Percentiles rank a stretch among this genome's conserved stretches.
Evolutionary conservation across 2,113 vertebrate species (phyloP).

Genomic region (Vimba vimba): DNA sequence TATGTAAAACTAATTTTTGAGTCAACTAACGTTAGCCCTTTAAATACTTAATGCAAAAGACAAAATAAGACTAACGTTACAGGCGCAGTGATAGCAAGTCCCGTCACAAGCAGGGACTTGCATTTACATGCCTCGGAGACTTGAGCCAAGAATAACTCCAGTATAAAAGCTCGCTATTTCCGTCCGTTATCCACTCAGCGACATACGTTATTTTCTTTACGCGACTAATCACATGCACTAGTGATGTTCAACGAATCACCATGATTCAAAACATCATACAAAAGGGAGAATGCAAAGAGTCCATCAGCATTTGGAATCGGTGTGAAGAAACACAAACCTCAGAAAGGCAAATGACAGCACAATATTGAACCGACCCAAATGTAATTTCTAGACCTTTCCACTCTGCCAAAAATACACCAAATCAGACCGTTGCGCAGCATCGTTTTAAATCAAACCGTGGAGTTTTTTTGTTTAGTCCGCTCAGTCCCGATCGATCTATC

Average conservation of each 20-base stretch:
- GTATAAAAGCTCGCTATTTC: neutral
- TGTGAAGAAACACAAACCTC: neutral
- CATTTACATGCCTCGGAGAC: constrained; percentile 3
- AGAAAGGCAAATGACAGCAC: neutral
- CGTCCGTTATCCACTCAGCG: neutral
- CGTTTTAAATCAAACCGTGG: constrained; percentile 5
- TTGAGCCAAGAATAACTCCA: constrained; percentile 30
- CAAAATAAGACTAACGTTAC: neutral
- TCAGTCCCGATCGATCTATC: neutral
- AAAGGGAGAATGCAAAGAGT: neutral
- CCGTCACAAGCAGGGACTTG: constrained; percentile 10
- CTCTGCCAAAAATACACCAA: neutral
- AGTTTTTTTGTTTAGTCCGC: neutral
- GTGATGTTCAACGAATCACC: neutral
- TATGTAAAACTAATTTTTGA: neutral
- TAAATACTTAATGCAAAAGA: neutral
- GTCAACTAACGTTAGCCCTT: neutral
- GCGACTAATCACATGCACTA: neutral
- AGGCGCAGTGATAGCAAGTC: neutral
- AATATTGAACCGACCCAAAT: neutral
- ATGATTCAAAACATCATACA: neutral
- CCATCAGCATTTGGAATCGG: neutral
- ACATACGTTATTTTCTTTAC: neutral
- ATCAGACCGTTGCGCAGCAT: neutral
- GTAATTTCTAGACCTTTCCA: neutral